A percentile compares a stretch with the other conserved stretches of the same genome.
phyloP scores from a whole-genome alignment of 1,140 invertebrate species.

The Anthonomus grandis region DNA sequence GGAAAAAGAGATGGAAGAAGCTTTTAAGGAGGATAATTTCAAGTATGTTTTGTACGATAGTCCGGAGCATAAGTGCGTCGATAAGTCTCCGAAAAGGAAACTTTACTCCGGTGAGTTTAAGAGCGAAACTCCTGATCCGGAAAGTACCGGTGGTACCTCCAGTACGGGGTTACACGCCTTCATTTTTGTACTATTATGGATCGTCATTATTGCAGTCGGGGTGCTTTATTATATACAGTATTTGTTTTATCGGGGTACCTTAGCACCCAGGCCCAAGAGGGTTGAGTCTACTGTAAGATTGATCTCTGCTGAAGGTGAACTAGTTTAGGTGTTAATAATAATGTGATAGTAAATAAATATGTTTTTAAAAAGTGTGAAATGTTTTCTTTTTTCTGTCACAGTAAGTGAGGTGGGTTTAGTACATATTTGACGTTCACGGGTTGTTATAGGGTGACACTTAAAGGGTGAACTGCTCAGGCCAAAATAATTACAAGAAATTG shows the following conservation, averaged over 20 bases:
- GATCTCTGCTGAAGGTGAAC: conserved; percentile 25
- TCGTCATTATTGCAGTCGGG: conserved; percentile 30
- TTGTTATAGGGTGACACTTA: no score
- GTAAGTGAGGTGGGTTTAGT: no score
- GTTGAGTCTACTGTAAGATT: conserved; percentile 29
- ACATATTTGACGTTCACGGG: no score
- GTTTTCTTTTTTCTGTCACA: no score
- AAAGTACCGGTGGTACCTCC: background rate
- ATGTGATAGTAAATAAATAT: no score
- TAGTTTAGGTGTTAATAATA: no score
- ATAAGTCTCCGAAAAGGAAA: conserved; percentile 13
- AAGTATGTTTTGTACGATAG: conserved; percentile 31
- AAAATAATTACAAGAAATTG: no score
- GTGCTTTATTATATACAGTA: conserved; percentile 39
- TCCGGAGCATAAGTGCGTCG: conserved; percentile 26
- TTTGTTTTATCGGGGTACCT: conserved; percentile 30
- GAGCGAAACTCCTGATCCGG: background rate
- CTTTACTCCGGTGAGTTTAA: background rate
- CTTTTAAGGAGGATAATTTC: conserved; percentile 41
- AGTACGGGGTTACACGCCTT: conserved; percentile 14
- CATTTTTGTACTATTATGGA: conserved; percentile 29
- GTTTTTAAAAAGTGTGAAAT: no score
- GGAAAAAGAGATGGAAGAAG: conserved; percentile 40
- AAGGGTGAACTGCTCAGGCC: no score
- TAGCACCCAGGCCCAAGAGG: conserved; percentile 4